Base-by-base conservation (phyloP, 2,888 invertebrate genomes). In the Cerceris ruficornis region DNA sequence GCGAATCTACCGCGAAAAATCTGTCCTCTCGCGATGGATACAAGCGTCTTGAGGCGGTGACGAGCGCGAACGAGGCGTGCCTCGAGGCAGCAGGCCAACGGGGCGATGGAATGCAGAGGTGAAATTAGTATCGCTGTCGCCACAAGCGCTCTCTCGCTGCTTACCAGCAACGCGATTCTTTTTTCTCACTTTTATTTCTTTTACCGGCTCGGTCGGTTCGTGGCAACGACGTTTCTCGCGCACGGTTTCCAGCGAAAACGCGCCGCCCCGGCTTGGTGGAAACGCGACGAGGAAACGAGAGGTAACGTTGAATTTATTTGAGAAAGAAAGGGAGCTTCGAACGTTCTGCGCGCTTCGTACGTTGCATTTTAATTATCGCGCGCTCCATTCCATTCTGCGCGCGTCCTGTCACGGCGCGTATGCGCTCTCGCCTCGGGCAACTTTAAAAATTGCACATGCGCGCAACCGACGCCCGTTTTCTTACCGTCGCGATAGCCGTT, bases 61-160 rank as follows among this genome's bases (percentile, higher is more conserved):
- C 61, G 52, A 61, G 72, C 72, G 77, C 58, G 78, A 71, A 77
- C 64, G 77, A 77, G 77, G 75, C 76, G 72, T 64, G 74, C 72
- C 75, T 72, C 42, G 58, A 82, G 74, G 71, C 77, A 72, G 73
- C 79, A 66, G 72, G 75, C 73, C 75, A 80, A 76, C 79, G 78
- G 59, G 80, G 55, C 75, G 68, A 84, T 83, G 86, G 83, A 87
- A 86, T 85, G 87, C 81, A 79, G 82, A 80, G 82, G 85, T 84
- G 84, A 86, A 87, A 88, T 87, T 87, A 86, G 87, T 85, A 82
- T 83, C 82, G 82, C 75, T 78, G 80, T 83, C 83, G 74, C 83
- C 83, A 76, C 76, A 68, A 75, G 74, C 73, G 71, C 65, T 80
- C 69, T 76, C 82, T 84, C 79, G 73, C 67, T 67, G 54, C 80